Evolutionary conservation across 2,888 invertebrate species (phyloP).

Genomic region (Megalurothrips usitatus): DNA sequence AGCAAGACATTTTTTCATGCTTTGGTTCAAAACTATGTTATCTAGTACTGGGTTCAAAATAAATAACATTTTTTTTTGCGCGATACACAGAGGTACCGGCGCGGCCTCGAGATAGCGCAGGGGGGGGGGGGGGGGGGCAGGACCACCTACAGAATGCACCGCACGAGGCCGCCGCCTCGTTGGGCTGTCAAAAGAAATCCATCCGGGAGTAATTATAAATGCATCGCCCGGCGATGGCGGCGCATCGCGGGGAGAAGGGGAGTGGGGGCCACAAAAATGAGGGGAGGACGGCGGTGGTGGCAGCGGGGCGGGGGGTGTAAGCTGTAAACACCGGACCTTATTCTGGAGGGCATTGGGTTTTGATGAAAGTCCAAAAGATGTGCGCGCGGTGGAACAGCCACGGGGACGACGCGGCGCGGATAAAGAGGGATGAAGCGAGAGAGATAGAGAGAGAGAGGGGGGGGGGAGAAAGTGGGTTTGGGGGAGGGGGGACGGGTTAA

Average conservation of each 20-base stretch:
- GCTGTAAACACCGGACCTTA: constrained; percentile 14
- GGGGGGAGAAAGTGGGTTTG: not conserved
- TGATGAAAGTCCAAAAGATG: constrained; percentile 12
- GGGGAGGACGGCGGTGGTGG: no score
- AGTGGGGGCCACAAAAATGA: not conserved
- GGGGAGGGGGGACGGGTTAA: not conserved
- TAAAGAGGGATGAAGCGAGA: not conserved
- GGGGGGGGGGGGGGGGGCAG: not conserved
- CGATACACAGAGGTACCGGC: not conserved
- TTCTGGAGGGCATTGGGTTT: constrained; percentile 8
- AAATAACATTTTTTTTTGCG: no score
- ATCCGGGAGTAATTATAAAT: constrained; percentile 23
- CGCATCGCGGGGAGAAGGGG: not conserved
- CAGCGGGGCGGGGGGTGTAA: not conserved
- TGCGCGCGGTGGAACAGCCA: not conserved
- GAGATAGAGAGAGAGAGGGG: not conserved
- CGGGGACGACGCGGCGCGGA: not conserved
- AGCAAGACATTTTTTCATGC: no score
- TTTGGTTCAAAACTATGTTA: no score
- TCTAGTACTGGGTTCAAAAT: no score
- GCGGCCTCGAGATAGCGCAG: not conserved
- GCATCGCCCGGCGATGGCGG: constrained; percentile 12
- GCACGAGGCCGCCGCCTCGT: not conserved
- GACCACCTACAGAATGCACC: not conserved
- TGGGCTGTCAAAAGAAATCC: constrained; percentile 16